phyloP scores from a whole-genome alignment of 2,113 vertebrate genomes.

The Typhlomys cinereus region DNA sequence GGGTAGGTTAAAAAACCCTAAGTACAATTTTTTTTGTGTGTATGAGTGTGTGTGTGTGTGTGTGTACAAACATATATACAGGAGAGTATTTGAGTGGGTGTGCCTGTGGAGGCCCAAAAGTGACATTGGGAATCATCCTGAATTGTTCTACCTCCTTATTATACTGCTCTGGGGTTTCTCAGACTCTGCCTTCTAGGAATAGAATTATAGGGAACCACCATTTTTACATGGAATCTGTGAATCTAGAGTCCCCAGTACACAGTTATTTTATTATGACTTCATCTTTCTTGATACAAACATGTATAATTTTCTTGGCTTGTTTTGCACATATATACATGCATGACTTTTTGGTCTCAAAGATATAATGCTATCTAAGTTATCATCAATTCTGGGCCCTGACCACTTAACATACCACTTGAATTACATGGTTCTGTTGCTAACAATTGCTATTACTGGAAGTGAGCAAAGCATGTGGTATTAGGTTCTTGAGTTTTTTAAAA shows the following conservation, averaged over 20 bases:
- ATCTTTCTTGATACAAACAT: background rate
- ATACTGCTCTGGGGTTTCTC: too few species aligned
- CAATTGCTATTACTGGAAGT: background rate
- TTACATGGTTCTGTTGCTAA: background rate
- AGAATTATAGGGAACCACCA: too few species aligned
- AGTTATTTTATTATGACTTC: slow-evolving; percentile 22
- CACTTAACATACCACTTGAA: background rate
- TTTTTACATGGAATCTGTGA: too few species aligned
- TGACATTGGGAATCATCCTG: too few species aligned
- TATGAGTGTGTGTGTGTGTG: too few species aligned
- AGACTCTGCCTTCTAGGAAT: too few species aligned
- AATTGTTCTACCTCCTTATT: too few species aligned
- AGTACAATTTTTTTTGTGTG: background rate
- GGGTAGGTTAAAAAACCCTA: background rate
- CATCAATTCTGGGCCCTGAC: background rate
- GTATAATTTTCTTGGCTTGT: slow-evolving; percentile 3
- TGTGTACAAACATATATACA: too few species aligned
- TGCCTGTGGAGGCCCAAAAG: too few species aligned
- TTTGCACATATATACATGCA: background rate
- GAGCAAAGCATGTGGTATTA: background rate
- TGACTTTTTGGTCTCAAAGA: background rate
- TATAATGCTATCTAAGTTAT: background rate
- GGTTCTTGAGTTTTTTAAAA: slow-evolving; percentile 24
- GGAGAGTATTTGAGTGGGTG: too few species aligned
- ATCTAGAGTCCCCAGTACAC: too few species aligned